Conservation (phyloP, 2,113 vertebrate genomes). For the Poecilia latipinna region DNA sequence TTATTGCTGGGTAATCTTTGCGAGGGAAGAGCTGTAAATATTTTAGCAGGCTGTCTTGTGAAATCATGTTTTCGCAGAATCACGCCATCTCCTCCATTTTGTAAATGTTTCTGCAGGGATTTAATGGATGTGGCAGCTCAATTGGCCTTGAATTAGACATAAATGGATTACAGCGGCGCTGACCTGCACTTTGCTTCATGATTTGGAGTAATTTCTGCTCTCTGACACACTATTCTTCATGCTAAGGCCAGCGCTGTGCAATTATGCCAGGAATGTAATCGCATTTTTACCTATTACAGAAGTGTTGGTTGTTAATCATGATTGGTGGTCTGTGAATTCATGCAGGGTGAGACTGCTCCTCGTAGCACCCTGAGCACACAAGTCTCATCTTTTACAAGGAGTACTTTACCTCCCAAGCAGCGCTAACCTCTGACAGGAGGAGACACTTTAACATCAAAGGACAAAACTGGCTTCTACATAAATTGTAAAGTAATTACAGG, state of each 20-base stretch:
- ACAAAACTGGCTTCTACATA: not conserved
- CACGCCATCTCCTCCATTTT: slow-evolving; percentile 8
- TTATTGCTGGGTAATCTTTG: slow-evolving; percentile 15
- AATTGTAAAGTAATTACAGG: not conserved
- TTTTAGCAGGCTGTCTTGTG: slow-evolving; percentile 22
- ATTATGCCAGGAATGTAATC: slow-evolving; percentile 43
- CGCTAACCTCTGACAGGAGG: slow-evolving; percentile 8
- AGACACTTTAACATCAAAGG: slow-evolving; percentile 9
- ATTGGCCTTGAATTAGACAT: slow-evolving; percentile 38
- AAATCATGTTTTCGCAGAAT: slow-evolving; percentile 12
- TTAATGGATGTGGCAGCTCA: slow-evolving; percentile 47
- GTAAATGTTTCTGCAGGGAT: slow-evolving; percentile 27
- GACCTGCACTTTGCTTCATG: slow-evolving; percentile 32
- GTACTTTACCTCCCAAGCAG: slow-evolving; percentile 2
- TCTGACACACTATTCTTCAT: slow-evolving; percentile 51
- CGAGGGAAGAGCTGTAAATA: slow-evolving; percentile 4
- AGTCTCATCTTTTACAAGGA: slow-evolving; percentile 3
- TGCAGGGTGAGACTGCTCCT: slow-evolving; percentile 6
- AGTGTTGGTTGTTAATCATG: slow-evolving; percentile 39
- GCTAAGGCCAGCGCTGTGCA: slow-evolving; percentile 31
- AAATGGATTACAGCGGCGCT: slow-evolving; percentile 39
- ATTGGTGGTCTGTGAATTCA: slow-evolving; percentile 28
- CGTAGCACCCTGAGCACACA: not conserved
- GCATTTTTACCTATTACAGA: slow-evolving; percentile 32
- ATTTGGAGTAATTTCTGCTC: slow-evolving; percentile 46